These are phyloP conservation scores for Cinara cedri DNA, from an alignment of 2,888 invertebrate genomes.

Conservation along the genomic window DNA sequence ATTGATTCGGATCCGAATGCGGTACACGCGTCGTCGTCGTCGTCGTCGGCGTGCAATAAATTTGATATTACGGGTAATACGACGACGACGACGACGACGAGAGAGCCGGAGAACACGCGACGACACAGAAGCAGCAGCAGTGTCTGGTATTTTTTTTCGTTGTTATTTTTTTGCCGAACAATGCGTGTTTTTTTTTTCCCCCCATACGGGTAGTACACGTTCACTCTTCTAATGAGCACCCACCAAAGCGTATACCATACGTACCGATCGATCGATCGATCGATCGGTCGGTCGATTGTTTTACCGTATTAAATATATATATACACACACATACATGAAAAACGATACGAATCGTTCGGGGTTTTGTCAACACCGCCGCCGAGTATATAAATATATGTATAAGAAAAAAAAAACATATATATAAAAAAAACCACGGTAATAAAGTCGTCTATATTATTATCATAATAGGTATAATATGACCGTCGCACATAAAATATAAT, in stretches of 20 bases:
- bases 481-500: background rate
- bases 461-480: background rate
- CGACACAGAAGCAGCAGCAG: background rate
- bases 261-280: no score
- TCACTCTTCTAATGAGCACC: constrained; percentile 11
- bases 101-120: background rate
- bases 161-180: constrained; percentile 7
- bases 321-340: no score
- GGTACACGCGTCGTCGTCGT: constrained; percentile 10
- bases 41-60: constrained; percentile 6
- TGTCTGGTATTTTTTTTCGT: constrained; percentile 14
- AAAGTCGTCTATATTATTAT: constrained; percentile 6
- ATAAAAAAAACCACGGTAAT: background rate
- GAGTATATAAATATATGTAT: no score
- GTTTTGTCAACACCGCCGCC: background rate
- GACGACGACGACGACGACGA: background rate
- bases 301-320: background rate
- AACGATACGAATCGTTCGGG: background rate
- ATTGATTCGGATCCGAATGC: constrained; percentile 32
- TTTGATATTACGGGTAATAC: background rate
- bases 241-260: constrained; percentile 1
- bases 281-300: constrained; percentile 18
- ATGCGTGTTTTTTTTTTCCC: background rate
- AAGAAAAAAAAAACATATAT: no score
- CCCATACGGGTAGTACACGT: background rate